phyloP scores from a whole-genome alignment of 1,140 invertebrate species.

The Bombus balteatus region DNA sequence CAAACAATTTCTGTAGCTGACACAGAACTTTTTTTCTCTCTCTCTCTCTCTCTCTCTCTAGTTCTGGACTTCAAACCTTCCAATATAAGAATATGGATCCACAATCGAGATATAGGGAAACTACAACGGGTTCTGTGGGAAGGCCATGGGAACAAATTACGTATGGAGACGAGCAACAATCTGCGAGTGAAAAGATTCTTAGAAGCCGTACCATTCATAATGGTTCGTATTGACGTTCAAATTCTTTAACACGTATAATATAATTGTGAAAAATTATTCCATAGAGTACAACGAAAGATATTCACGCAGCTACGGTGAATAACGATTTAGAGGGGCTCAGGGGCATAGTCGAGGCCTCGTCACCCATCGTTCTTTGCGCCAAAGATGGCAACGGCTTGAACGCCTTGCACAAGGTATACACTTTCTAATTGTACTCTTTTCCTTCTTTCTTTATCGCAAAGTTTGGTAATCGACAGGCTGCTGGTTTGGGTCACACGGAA shows the following conservation, averaged over 20 bases:
- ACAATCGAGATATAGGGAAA: slow-evolving; percentile 92
- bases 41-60: slow-evolving; percentile 63
- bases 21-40: no score
- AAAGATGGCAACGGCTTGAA: slow-evolving; percentile 92
- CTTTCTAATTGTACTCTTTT: background rate
- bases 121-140: slow-evolving; percentile 94
- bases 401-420: slow-evolving; percentile 89
- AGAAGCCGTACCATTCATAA: slow-evolving; percentile 93
- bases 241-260: rapidly evolving
- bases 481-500: slow-evolving; percentile 89
- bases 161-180: slow-evolving; percentile 92
- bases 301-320: slow-evolving; percentile 89
- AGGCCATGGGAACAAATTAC: slow-evolving; percentile 91
- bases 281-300: slow-evolving; percentile 91
- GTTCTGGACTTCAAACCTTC: slow-evolving; percentile 90
- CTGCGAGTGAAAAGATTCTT: slow-evolving; percentile 90
- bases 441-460: slow-evolving; percentile 44
- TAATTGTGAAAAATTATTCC: background rate
- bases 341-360: slow-evolving; percentile 86
- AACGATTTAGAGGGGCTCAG: slow-evolving; percentile 90
- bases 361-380: slow-evolving; percentile 88
- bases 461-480: slow-evolving; percentile 84
- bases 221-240: slow-evolving; percentile 84
- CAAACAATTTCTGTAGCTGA: background rate
- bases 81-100: slow-evolving; percentile 96